These are phyloP conservation scores for Synchiropus splendidus DNA, from an alignment of 2,113 vertebrate genomes.

Conservation along the genomic window DNA sequence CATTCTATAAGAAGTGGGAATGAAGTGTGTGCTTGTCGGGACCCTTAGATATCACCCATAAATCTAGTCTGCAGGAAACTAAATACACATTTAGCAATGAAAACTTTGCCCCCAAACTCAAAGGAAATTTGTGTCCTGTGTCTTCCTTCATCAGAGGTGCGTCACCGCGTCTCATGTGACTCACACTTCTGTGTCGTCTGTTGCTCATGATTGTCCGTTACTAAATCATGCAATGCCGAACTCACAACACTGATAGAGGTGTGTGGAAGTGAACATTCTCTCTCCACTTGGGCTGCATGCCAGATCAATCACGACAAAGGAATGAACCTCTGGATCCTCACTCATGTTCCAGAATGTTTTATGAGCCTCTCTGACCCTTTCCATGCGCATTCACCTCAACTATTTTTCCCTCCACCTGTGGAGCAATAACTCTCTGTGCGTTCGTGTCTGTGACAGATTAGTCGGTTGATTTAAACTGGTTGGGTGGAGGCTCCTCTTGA, in stretches of 20 bases:
- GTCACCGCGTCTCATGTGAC: no score
- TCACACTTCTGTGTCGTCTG: no score
- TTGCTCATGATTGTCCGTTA: no score
- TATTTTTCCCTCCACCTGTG: conserved; percentile 40
- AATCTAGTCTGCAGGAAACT: no score
- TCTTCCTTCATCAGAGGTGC: no score
- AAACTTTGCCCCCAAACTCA: no score
- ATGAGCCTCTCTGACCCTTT: conserved; percentile 25
- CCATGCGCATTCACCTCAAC: conserved; percentile 22
- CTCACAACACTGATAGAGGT: conserved; percentile 4
- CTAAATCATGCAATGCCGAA: not conserved
- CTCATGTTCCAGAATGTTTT: conserved; percentile 21
- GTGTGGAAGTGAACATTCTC: conserved; percentile 23
- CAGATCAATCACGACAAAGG: not conserved
- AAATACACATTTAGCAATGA: no score
- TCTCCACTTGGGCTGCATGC: conserved; percentile 14
- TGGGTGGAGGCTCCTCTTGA: conserved; percentile 33
- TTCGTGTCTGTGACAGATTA: conserved; percentile 32
- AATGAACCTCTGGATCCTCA: conserved; percentile 2
- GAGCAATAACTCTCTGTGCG: conserved; percentile 41
- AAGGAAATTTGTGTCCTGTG: no score
- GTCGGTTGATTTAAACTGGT: conserved; percentile 27
- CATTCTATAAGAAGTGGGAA: no score
- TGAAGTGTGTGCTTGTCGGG: no score
- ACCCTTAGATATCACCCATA: no score